phyloP scores from a whole-genome alignment of 2,113 vertebrate species.

The Dromaius novaehollandiae region DNA sequence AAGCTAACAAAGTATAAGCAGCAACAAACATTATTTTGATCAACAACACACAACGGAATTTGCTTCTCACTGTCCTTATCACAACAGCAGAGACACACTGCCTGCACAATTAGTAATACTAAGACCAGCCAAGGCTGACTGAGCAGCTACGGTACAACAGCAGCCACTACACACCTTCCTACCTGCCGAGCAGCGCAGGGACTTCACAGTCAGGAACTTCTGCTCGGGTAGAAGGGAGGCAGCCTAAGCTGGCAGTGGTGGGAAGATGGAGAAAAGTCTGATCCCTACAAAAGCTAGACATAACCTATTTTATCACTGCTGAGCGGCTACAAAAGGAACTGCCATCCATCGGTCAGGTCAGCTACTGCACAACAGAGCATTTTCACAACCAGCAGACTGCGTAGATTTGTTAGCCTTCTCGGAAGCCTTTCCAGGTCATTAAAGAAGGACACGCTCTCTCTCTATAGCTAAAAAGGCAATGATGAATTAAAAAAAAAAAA shows the following conservation, averaged over 20 bases:
- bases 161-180: fast-evolving
- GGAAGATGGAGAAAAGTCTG: background rate
- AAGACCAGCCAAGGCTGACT: background rate
- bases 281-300: background rate
- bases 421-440: background rate
- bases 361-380: background rate
- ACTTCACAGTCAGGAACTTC: background rate
- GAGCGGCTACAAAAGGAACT: background rate
- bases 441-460: background rate
- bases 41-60: background rate
- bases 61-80: conserved; percentile 30
- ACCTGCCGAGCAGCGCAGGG: background rate
- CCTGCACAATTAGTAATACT: background rate
- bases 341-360: background rate
- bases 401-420: background rate
- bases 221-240: background rate
- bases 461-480: background rate
- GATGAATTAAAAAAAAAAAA: background rate
- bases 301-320: background rate
- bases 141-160: background rate
- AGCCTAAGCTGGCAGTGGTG: background rate
- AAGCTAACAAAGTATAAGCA: background rate
- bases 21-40: conserved; percentile 32
- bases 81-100: background rate
- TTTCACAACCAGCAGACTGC: background rate